Percentiles rank a stretch among this genome's conserved stretches.
Evolutionary conservation across 2,113 vertebrate species (phyloP).

Genomic region (Romanogobio albipinnatus): DNA sequence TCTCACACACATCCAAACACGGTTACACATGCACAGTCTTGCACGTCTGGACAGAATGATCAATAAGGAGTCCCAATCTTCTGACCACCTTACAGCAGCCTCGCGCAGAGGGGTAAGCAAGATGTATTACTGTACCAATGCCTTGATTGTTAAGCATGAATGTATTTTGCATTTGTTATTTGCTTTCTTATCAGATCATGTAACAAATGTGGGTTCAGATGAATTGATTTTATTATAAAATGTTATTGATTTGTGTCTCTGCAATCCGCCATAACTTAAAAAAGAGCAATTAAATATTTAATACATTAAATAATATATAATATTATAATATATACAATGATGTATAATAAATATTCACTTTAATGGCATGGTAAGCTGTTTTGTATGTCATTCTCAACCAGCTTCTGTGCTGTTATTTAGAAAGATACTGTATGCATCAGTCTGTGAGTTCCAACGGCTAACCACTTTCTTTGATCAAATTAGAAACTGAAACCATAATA

Average conservation of each 20-base stretch:
- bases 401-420: no score
- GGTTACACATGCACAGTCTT: constrained; percentile 15
- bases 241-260: not conserved
- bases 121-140: not conserved
- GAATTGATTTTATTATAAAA: not conserved
- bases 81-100: constrained; percentile 53
- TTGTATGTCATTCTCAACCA: not conserved
- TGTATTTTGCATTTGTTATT: not conserved
- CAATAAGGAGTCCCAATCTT: constrained; percentile 58
- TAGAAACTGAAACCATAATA: constrained; percentile 13
- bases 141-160: not conserved
- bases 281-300: not conserved
- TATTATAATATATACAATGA: not conserved
- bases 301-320: no score
- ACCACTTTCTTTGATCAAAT: not conserved
- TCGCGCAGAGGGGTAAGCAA: constrained; percentile 52
- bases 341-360: not conserved
- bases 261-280: not conserved
- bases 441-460: not conserved
- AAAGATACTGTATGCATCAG: not conserved
- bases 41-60: constrained; percentile 55
- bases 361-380: not conserved
- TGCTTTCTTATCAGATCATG: not conserved
- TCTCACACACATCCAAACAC: constrained; percentile 1
- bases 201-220: not conserved